These are phyloP conservation scores for Byasa hedistus DNA, from an alignment of 2,888 invertebrate species.

Conservation along the genomic window DNA sequence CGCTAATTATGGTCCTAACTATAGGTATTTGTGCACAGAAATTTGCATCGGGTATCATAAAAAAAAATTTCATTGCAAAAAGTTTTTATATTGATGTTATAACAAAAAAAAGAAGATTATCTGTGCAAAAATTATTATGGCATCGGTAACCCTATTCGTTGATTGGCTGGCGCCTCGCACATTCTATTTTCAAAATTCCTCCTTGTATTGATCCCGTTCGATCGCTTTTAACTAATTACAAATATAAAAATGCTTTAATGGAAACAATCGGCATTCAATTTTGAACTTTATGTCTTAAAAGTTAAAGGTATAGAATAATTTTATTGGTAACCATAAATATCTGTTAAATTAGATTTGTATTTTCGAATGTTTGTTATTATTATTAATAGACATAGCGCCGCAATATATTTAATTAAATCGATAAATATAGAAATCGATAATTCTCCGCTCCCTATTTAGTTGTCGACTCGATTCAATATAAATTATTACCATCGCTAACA, in stretches of 20 bases:
- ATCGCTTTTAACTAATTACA: slow-evolving; percentile 50
- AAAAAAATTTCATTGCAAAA: background rate
- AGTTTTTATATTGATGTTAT: background rate
- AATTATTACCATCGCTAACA: slow-evolving; percentile 3
- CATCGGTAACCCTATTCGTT: slow-evolving; percentile 51
- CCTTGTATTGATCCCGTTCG: slow-evolving; percentile 60
- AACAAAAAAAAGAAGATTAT: background rate
- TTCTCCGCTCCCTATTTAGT: background rate
- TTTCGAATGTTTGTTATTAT: slow-evolving; percentile 45
- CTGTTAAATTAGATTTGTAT: slow-evolving; percentile 30
- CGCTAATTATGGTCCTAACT: no score
- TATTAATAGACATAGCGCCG: slow-evolving; percentile 43
- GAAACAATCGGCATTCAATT: background rate
- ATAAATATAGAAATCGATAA: slow-evolving; percentile 19
- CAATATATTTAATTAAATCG: slow-evolving; percentile 26
- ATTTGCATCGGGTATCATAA: background rate
- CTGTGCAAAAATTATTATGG: slow-evolving; percentile 18
- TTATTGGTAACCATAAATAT: slow-evolving; percentile 28
- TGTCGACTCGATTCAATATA: background rate
- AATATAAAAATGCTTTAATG: slow-evolving; percentile 29
- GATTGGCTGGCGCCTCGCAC: slow-evolving; percentile 62
- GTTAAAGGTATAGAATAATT: slow-evolving; percentile 14
- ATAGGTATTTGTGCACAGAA: no score
- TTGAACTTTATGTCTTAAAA: slow-evolving; percentile 12
- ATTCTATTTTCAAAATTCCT: slow-evolving; percentile 69